phyloP scores from a whole-genome alignment of 1,140 invertebrate genomes.

The Bombyx mandarina region DNA sequence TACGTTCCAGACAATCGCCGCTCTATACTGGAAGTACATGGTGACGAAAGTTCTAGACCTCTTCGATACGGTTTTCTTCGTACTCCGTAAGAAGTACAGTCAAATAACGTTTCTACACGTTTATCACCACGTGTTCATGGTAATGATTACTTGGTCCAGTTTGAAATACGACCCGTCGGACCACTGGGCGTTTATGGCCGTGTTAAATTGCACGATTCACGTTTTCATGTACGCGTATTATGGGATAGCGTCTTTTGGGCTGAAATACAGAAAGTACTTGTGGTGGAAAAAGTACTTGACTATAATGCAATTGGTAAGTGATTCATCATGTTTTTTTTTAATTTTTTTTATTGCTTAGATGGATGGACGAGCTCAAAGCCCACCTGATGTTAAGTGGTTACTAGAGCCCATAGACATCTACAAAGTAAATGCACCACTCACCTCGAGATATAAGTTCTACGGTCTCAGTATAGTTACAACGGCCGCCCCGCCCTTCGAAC shows the following conservation, averaged over 20 bases:
- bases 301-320: conserved; percentile 86
- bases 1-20: conserved; percentile 27
- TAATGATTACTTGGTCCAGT: conserved; percentile 92
- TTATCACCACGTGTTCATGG: conserved; percentile 94
- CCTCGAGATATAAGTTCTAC: too few relatives aligned
- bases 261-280: conserved; percentile 86
- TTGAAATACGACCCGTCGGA: conserved; percentile 35
- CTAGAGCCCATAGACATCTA: too few relatives aligned
- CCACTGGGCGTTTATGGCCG: conserved; percentile 89
- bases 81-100: conserved; percentile 89
- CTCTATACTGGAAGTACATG: conserved; percentile 34
- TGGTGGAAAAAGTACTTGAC: conserved; percentile 97
- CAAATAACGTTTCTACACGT: conserved; percentile 93
- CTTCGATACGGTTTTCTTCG: conserved; percentile 89
- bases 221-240: conserved; percentile 93
- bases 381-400: too few relatives aligned
- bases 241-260: conserved; percentile 88
- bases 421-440: too few relatives aligned
- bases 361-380: too few relatives aligned
- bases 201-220: conserved; percentile 92
- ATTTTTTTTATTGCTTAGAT: not conserved
- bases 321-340: conserved; percentile 1
- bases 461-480: too few relatives aligned
- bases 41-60: conserved; percentile 28
- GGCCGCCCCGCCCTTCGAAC: too few relatives aligned